Conservation (phyloP, 2,797 vertebrate species). For the Dermochelys coriacea region DNA sequence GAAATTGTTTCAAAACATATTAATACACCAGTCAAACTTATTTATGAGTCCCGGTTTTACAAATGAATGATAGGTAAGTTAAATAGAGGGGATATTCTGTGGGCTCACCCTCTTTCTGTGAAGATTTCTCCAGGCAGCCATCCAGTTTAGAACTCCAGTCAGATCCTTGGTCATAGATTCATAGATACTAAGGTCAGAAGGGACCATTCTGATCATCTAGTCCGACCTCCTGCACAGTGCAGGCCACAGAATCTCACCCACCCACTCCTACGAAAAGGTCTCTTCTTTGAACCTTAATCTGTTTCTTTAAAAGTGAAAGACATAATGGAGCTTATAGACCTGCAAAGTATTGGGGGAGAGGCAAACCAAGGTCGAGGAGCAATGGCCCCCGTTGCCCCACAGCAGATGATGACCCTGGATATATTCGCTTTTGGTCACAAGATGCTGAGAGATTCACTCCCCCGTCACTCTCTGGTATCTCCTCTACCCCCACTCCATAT, state of each 20-base stretch:
- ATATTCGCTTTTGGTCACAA: not conserved
- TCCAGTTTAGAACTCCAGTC: not conserved
- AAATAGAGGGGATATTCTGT: not conserved
- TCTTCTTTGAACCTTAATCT: not conserved
- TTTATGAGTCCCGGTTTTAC: not conserved
- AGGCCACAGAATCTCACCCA: no score
- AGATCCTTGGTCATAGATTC: not conserved
- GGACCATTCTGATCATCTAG: no score
- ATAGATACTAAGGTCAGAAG: no score
- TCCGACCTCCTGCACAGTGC: no score
- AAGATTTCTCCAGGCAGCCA: not conserved
- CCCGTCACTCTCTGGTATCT: not conserved
- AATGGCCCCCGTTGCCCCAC: no score
- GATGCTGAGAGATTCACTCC: not conserved
- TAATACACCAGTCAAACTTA: not conserved
- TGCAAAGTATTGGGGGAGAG: no score
- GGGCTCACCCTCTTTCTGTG: not conserved
- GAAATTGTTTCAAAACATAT: not conserved
- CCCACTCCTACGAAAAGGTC: no score
- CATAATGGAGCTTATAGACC: not conserved
- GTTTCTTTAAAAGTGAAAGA: not conserved
- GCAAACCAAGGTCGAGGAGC: not conserved
- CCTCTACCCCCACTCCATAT: rapidly evolving
- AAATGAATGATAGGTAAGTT: not conserved
- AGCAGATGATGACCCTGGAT: not conserved